phyloP scores from a whole-genome alignment of 2,888 invertebrate species.

The Anodontia alba region DNA sequence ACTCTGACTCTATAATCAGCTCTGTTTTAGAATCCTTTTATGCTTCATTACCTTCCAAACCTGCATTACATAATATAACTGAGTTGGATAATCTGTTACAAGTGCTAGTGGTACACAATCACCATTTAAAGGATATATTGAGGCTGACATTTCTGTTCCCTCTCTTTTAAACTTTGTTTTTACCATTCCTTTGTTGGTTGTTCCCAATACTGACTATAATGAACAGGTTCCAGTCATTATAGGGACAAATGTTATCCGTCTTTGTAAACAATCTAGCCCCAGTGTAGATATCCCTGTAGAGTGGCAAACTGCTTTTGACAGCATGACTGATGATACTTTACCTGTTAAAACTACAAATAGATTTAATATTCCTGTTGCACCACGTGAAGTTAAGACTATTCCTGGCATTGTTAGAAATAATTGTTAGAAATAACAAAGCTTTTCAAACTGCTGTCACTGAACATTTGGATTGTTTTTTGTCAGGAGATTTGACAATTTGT shows the following conservation, averaged over 20 bases:
- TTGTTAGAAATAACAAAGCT: no score
- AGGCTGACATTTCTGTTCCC: constrained; percentile 3
- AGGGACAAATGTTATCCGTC: constrained; percentile 28
- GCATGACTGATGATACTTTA: neutral
- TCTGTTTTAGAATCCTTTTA: constrained; percentile 19
- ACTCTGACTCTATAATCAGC: constrained; percentile 13
- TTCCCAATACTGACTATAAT: constrained; percentile 22
- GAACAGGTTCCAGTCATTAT: constrained; percentile 14
- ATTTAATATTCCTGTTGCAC: neutral
- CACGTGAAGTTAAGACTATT: constrained; percentile 14
- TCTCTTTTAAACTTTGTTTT: neutral
- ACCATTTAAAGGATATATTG: constrained; percentile 3
- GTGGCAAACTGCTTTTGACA: constrained; percentile 16
- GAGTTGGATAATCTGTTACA: constrained; percentile 12
- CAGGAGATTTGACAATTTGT: no score
- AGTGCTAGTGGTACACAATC: constrained; percentile 15
- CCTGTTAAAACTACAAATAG: constrained; percentile 22
- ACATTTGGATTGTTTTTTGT: constrained; percentile 3
- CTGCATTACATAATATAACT: neutral
- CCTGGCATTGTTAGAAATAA: constrained; percentile 17
- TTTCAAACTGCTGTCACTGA: constrained; percentile 24
- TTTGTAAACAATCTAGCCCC: neutral
- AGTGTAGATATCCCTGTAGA: neutral
- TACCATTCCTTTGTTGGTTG: neutral
- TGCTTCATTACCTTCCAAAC: neutral